These are phyloP conservation scores for Salminus brasiliensis DNA, from an alignment of 2,113 vertebrate genomes.

Conservation along the genomic window DNA sequence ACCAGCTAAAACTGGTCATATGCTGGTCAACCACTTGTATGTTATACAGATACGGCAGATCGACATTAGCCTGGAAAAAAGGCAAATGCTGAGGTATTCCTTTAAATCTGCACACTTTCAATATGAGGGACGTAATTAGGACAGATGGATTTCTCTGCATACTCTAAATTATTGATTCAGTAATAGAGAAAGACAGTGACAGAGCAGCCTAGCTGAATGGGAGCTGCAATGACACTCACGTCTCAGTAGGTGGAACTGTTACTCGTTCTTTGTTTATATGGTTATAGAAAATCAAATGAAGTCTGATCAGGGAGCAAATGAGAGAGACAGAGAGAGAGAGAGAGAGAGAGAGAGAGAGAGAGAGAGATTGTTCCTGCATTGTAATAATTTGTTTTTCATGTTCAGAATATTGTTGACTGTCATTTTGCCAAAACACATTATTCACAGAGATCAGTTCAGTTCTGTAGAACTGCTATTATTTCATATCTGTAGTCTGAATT, in stretches of 20 bases:
- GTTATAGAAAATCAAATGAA: neutral
- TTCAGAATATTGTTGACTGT: neutral
- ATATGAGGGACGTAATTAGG: too few species aligned
- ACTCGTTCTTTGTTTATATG: neutral
- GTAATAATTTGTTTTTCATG: neutral
- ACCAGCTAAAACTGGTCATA: too few species aligned
- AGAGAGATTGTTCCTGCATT: neutral
- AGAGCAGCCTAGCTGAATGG: neutral
- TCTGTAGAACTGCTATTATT: neutral
- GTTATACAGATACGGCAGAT: too few species aligned
- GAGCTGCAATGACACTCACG: conserved; percentile 20
- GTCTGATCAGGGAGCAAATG: neutral
- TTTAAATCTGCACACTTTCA: too few species aligned
- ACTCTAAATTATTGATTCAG: neutral
- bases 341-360: neutral
- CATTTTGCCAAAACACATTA: neutral
- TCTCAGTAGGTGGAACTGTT: conserved; percentile 42
- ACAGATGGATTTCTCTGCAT: neutral
- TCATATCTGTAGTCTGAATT: neutral
- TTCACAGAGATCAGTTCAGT: neutral
- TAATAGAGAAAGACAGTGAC: neutral
- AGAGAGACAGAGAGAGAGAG: too few species aligned
- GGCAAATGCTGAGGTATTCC: too few species aligned
- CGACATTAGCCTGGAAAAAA: too few species aligned
- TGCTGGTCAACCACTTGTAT: too few species aligned